Conservation (phyloP, 2,888 invertebrate genomes). For the Drosophila merina region DNA sequence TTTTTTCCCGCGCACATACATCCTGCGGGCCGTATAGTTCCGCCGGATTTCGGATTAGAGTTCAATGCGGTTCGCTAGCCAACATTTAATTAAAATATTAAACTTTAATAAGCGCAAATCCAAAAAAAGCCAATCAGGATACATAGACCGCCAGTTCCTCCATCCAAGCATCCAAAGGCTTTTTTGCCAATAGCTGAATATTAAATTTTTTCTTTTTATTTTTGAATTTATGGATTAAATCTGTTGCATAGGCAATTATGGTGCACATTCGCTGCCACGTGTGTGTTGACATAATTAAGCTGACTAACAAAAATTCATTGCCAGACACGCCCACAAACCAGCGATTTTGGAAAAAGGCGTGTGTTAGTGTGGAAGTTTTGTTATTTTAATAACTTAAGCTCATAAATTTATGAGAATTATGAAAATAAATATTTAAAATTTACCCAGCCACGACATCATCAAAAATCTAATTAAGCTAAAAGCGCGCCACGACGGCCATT, state of each 20-base stretch:
- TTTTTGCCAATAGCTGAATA: constrained; percentile 2
- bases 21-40: constrained; percentile 10
- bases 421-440: constrained; percentile 69
- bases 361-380: constrained; percentile 30
- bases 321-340: constrained; percentile 10
- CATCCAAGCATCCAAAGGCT: background rate
- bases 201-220: constrained; percentile 20
- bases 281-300: constrained; percentile 65
- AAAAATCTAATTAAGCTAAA: constrained; percentile 40
- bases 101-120: constrained; percentile 61
- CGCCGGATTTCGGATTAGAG: constrained; percentile 58
- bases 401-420: constrained; percentile 72
- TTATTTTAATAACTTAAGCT: constrained; percentile 77
- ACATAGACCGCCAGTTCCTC: constrained; percentile 21
- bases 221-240: constrained; percentile 52
- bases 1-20: constrained; percentile 59
- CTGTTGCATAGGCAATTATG: constrained; percentile 56
- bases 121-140: constrained; percentile 23
- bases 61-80: constrained; percentile 55
- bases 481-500: background rate
- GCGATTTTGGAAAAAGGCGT: constrained; percentile 17
- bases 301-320: constrained; percentile 59
- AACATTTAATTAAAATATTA: constrained; percentile 72
- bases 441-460: constrained; percentile 12
- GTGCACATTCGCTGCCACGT: constrained; percentile 9